Evolutionary conservation across 30 jellyfish, hydroid and myxozoan species (phyloP).

Genomic region (Aurelia sp.): DNA sequence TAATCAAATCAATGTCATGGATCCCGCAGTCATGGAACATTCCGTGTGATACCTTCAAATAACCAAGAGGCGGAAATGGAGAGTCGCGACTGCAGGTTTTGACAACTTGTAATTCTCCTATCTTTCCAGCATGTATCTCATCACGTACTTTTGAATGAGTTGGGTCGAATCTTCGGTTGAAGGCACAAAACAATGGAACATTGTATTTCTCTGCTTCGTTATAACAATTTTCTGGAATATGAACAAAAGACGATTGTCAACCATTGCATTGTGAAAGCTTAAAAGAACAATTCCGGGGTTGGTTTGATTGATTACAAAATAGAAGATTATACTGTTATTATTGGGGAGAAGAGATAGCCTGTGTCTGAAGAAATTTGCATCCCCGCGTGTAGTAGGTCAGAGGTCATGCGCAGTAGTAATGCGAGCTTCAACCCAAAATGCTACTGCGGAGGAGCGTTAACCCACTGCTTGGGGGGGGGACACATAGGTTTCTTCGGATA

Average conservation of each 20-base stretch:
- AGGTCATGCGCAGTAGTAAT: too few species aligned
- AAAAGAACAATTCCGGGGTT: too few species aligned
- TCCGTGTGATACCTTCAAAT: conserved; percentile 90
- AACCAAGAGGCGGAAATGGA: conserved; percentile 89
- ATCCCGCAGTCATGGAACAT: conserved; percentile 96
- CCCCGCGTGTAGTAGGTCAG: too few species aligned
- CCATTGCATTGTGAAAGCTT: too few species aligned
- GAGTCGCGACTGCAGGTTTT: conserved; percentile 95
- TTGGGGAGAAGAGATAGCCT: too few species aligned
- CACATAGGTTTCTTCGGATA: too few species aligned
- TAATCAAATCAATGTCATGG: conserved; percentile 89
- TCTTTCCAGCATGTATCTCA: conserved; percentile 79
- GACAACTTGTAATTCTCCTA: conserved; percentile 87
- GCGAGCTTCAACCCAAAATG: too few species aligned
- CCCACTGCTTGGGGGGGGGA: too few species aligned
- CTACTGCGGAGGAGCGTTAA: too few species aligned
- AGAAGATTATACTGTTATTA: too few species aligned
- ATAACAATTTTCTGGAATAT: conserved; percentile 70
- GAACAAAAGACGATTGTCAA: conserved; percentile 7
- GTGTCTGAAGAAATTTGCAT: too few species aligned
- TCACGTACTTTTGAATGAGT: conserved; percentile 78
- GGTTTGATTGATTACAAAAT: too few species aligned
- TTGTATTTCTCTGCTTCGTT: conserved; percentile 70
- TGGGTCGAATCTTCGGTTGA: conserved; percentile 98
- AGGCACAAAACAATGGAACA: conserved; percentile 92